Evolutionary conservation across 2,797 vertebrate genomes (phyloP), one percentile per base, ranked within the genome.

Genomic region (Sebastes flavidus): DNA sequence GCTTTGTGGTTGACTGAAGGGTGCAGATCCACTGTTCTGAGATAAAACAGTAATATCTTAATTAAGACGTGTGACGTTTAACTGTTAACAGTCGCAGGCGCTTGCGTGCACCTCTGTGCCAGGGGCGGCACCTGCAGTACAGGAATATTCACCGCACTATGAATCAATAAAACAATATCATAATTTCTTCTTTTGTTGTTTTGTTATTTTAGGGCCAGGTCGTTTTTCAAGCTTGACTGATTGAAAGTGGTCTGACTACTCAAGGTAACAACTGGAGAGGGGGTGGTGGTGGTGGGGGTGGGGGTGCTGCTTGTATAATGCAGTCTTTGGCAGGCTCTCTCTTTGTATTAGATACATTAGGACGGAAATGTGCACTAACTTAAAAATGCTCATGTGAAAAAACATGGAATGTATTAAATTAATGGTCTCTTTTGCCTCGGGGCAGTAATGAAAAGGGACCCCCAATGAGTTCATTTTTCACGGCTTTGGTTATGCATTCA

Each of bases 401-500:
- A 94, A 95, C 92, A 94, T 81, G 85, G 94, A 95, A 95, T 95
- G 93, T 95, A 96, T 95, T 95, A 95, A 96, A 96, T 96, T 94
- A 96, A 96, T 96, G 95, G 94, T 93, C 93, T 94, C 88, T 96
- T 96, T 96, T 95, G 95, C 96, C 95, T 95, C 78, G 5, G 95
- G 95, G 94, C 94, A 94, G 91, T 95, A 96, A 93, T 92, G 92
- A 95, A 94, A 94, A 94, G 89, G 92, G 93, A 94, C 94, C 94
- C 93, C 95, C 92, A 89, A 93, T 94, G 95, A 96, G 93, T 95
- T 95, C 91, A 96, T 96, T 96, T 95, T 96, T 96, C 94, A 95
- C 93, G 91, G 94, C 95, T 95, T 96, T 94, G 93, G 94, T 96
- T 96, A 95, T 95, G 95, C 91, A 94, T 95, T 96, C 94, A 96